phyloP scores from a whole-genome alignment of 1,140 invertebrate species.

The roundworm (Caenorhabditis elegans) region WBcel235 BX284605.5:6654501-6655000 shows the following conservation, averaged over 20 bases:
- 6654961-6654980: not conserved
- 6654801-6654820: not conserved
- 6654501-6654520: not conserved
- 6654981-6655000: not conserved
- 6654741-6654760: not conserved
- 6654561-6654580: not conserved
- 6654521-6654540: not conserved
- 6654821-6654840: not conserved
- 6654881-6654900: not conserved
- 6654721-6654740: not conserved
- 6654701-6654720: not conserved
- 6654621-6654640: not conserved
- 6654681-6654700: not conserved
- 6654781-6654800: not conserved
- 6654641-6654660: not conserved
- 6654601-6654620: not conserved
- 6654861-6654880: not conserved
- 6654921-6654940: not conserved
- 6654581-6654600: not conserved
- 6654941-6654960: not conserved
- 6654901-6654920: not conserved
- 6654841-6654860: not conserved
- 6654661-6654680: not conserved
- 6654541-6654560: not conserved
- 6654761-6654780: not conserved